These are phyloP conservation scores for Elgaria multicarinata DNA, from an alignment of 2,113 vertebrate species.

Conservation along the genomic window DNA sequence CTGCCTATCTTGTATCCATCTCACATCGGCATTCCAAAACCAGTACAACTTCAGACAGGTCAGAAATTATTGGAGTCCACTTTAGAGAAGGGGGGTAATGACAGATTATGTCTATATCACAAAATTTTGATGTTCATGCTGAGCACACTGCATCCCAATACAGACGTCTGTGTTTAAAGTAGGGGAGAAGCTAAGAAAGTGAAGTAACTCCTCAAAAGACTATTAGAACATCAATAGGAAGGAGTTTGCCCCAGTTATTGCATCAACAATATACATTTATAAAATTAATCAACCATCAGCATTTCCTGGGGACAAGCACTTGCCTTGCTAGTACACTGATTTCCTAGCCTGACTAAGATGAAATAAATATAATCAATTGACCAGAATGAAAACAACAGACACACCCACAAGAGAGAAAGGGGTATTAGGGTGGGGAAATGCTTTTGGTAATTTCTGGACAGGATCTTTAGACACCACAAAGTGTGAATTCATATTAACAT, in stretches of 20 bases:
- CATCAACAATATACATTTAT: neutral
- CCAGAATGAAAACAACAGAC: neutral
- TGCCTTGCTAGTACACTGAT: constrained; percentile 37
- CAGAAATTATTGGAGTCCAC: constrained; percentile 52
- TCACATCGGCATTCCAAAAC: constrained; percentile 57
- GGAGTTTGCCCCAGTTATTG: neutral
- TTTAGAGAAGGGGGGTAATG: neutral
- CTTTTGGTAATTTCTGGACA: neutral
- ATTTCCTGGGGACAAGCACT: neutral
- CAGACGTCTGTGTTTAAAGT: constrained; percentile 1
- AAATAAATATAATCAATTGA: constrained; percentile 29
- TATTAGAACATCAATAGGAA: constrained; percentile 4
- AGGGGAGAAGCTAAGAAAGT: constrained; percentile 26
- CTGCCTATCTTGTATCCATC: constrained; percentile 62
- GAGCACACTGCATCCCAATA: constrained; percentile 40
- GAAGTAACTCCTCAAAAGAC: constrained; percentile 10
- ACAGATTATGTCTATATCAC: neutral
- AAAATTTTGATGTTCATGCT: constrained; percentile 15
- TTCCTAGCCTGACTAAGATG: constrained; percentile 39
- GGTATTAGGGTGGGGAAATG: neutral
- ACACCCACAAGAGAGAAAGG: neutral
- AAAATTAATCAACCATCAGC: constrained; percentile 21
- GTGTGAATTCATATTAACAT: constrained; percentile 1
- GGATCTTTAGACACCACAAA: neutral
- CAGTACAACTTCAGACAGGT: constrained; percentile 55